Base-by-base conservation (phyloP, 2,888 invertebrate species). In the Perdita meconis region DNA sequence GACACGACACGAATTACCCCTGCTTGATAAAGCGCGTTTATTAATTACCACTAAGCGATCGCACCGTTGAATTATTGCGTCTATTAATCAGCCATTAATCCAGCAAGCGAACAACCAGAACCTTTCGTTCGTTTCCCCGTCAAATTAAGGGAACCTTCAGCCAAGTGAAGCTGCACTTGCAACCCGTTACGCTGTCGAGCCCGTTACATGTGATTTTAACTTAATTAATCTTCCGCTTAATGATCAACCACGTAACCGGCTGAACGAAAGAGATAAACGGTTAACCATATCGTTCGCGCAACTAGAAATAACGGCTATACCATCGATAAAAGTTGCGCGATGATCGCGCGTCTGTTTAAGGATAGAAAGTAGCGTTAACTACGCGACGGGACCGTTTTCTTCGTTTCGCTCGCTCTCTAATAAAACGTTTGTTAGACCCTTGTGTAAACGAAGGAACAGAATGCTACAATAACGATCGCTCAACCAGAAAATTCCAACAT, bases 61-160 rank as follows among this genome's bases (percentile, higher is more conserved):
- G 68, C 24, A 10, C 30, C 8, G 64, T 6, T 75, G 65, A 75
- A 73, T 47, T 53, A 75, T 73, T 24, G 47, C 73, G 57, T 72
- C 63, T 57, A 75, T 73, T 75, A 75, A 64, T 56, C 81, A 85
- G 86, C 86, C 88, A 89, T 84, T 90, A 90, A 90, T 91, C 89
- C 88, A 67, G 78, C 81, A 69, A 78, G 81, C 80, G 40, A 26
- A 36, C 42, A 16, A 16, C 6, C 24, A 42, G 34, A 36, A 19
- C 19, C 22, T 72, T 38, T 51, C 44, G 64, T 65, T 59, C 44
- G 38, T 64, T 60, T 50, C 63, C 26, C 30, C 30, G 56, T 71
- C 64, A 60, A 71, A 67, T 72, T 67, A 68, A 57, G 57, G 76
- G 61, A 68, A 38, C 38, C 38, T 19, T 47, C 67, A 57, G 42